Evolutionary conservation across 2,888 invertebrate genomes (phyloP), one percentile per base, ranked within the genome.

Genomic region (Dysmachus trigonus): DNA sequence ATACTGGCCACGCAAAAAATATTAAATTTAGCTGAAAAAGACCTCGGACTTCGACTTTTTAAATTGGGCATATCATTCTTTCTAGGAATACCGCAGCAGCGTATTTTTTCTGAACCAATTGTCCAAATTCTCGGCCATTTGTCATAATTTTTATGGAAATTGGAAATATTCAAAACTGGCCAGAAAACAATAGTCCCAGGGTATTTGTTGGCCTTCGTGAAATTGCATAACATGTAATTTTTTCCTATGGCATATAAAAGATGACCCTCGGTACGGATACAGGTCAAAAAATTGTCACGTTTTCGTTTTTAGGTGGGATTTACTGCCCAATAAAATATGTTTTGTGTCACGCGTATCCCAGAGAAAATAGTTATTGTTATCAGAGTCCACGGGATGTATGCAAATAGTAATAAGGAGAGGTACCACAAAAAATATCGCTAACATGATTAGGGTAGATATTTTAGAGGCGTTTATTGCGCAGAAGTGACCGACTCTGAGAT

Each of bases 101-200:
- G 41, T 8, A 33, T 62, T 81, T 81, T 81, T 81, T 81, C 15
- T 31, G 18, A 7, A 51, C 22, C 35, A 51, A 33, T 81, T 81
- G 81, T 81, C 62, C 22, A 31, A 31, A 33, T 18, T 62, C 8
- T 81, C 18, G 18, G 81, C 30, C n/a, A 31, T 53, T 81, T 33
- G 62, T 81, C 53, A 81, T 81, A 81, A 81, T 81, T 81, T 81
- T 81, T 81, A 81, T 81, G 81, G 53, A 81, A 53, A 81, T 62
- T 53, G 22, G 18, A 33, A 81, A 81, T 81, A 35, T 31, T 53
- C 62, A 30, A 79, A 81, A 53, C 31, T 18, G 10, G 31, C 18
- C 53, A 8, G 53, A 35, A 79, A n/a, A 53, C 22, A 53, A 62
- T 47, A 7, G 10, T 30, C 47, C 10, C 62, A 53, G 33, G 81